Conservation (phyloP, 2,113 vertebrate genomes). For the Elephas maximus region DNA sequence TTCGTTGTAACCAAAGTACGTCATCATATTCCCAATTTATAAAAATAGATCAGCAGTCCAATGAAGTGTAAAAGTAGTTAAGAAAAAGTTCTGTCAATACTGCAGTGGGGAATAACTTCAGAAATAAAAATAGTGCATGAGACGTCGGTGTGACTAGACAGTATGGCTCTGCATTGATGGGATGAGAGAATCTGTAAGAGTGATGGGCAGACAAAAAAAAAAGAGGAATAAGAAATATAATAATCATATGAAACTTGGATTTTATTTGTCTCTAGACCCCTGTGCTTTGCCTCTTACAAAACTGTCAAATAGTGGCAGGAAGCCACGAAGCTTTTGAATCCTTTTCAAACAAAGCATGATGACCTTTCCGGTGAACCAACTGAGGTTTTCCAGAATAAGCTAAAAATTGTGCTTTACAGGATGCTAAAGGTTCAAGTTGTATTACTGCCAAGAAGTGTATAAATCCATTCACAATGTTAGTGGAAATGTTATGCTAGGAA, state of each 20-base stretch:
- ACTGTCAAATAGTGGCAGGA: slow-evolving; percentile 53
- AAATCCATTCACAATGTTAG: slow-evolving; percentile 64
- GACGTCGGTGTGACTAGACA: neutral
- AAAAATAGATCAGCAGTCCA: slow-evolving; percentile 15
- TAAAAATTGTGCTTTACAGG: slow-evolving; percentile 69
- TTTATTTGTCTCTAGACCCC: slow-evolving; percentile 6
- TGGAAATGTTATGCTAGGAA: slow-evolving; percentile 52
- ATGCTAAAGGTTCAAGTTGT: slow-evolving; percentile 73
- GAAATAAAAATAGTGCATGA: neutral
- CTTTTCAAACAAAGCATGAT: slow-evolving; percentile 68
- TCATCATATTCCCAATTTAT: slow-evolving; percentile 30
- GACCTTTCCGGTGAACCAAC: slow-evolving; percentile 58
- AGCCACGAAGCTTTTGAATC: slow-evolving; percentile 63
- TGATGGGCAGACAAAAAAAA: neutral
- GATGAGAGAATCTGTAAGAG: slow-evolving; percentile 5
- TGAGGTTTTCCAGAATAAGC: slow-evolving; percentile 76
- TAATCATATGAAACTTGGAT: slow-evolving; percentile 26
- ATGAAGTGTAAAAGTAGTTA: slow-evolving; percentile 18
- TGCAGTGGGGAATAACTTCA: neutral
- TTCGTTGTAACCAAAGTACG: neutral
- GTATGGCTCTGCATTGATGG: neutral
- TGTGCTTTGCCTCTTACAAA: slow-evolving; percentile 55
- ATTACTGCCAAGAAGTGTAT: slow-evolving; percentile 64
- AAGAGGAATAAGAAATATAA: slow-evolving; percentile 36
- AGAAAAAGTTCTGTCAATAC: slow-evolving; percentile 6